Percentiles rank a stretch among this genome's conserved stretches.
phyloP scores from a whole-genome alignment of 37 sponge, comb jelly and placozoan genomes.

The Geodia barretti region DNA sequence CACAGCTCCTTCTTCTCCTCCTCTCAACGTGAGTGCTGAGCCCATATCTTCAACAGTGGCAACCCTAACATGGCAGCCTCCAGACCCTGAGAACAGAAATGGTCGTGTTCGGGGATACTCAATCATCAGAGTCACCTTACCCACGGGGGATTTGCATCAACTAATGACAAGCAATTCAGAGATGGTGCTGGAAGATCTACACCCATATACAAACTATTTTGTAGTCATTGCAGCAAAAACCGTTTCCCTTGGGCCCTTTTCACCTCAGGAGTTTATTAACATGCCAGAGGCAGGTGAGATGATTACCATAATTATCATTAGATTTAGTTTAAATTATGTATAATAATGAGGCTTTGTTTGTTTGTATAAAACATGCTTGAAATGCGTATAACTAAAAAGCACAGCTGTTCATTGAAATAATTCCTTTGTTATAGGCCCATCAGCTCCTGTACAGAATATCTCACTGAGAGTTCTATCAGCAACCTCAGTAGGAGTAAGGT shows the following conservation, averaged over 20 bases:
- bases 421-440: not conserved
- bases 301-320: no score
- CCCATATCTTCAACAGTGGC: slow-evolving; percentile 14
- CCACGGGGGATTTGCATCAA: not conserved
- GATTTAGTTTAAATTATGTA: not conserved
- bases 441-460: not conserved
- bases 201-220: not conserved
- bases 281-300: not conserved
- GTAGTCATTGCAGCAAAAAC: not conserved
- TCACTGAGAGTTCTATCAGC: not conserved
- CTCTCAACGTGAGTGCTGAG: slow-evolving; percentile 15
- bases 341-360: no score
- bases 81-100: slow-evolving; percentile 3
- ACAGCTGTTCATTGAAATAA: no score
- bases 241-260: not conserved
- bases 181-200: not conserved
- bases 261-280: not conserved
- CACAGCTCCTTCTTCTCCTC: slow-evolving; percentile 47
- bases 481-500: not conserved
- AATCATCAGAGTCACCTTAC: not conserved
- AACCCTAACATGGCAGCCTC: slow-evolving; percentile 32
- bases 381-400: no score
- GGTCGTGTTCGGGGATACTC: not conserved
- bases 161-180: not conserved
- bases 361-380: not conserved